Base-by-base conservation (phyloP, 2,113 vertebrate genomes). In the Brachypteracias leptosomus region DNA sequence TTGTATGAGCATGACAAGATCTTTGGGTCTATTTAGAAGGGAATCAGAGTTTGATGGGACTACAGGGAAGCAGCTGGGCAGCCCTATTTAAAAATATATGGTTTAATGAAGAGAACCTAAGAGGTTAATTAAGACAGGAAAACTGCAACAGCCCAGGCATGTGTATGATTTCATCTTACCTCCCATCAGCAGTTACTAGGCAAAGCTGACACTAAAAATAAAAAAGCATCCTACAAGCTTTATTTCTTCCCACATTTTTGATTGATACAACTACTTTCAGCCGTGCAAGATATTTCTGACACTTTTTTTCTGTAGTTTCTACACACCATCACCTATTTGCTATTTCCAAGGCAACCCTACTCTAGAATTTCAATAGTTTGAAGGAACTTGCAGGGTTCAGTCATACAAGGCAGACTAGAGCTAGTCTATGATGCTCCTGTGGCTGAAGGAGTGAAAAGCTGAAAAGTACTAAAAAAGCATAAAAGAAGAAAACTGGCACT, bases 311-410 rank as follows among this genome's bases (percentile, higher is more conserved):
- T 54, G 80, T 19, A 52, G 55, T 65, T 63, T 47, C 92, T 68
- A 61, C 76, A 78, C 58, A 78, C 31, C 31, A 5, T 79, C 93
- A 55, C 77, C 61, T 24, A 19, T 18, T 21, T 74, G 59, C 76
- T 74, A 88, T 95, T 94, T 95, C 89, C 94, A 95, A 95, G 94
- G 83, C 86, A 90, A 90, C 85, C 22, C 33, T 73, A 81, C 54
- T 26, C n/a, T 28, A 55, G 57, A 75, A 89, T 91, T 78, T 57
- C 61, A 85, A 4, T 13, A 49, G n/a, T 54, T 72, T 68, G 49
- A 68, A 86, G 88, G 67, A 58, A 74, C 35, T 62, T 58, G 54
- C 16, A 44, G 63, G 26, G 20, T 67, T 90, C 83, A 89, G 49
- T 44, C 36, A 55, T 3, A 42, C 33, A 55, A 33, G 46, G 54